These are phyloP conservation scores for Myiozetetes cayanensis DNA, from an alignment of 2,113 vertebrate genomes.

Conservation along the genomic window DNA sequence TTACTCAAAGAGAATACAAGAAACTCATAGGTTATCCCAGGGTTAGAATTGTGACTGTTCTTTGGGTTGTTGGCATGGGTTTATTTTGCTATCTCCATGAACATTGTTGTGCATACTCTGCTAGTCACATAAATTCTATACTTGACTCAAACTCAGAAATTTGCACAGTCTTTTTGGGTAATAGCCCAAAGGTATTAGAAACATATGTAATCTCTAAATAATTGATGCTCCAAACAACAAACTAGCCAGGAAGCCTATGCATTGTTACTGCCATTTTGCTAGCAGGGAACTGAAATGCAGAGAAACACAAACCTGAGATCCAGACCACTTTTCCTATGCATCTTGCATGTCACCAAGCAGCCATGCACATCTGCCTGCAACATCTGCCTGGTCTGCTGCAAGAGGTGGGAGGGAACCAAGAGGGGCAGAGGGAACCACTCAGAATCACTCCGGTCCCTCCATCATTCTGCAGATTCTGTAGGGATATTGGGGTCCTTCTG, in stretches of 20 bases:
- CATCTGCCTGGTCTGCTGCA: not conserved
- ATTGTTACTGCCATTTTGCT: not conserved
- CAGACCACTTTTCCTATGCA: not conserved
- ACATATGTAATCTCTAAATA: not conserved
- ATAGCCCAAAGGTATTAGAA: not conserved
- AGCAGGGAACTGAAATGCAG: not conserved
- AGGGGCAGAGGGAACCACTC: not conserved
- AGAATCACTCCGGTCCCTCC: not conserved
- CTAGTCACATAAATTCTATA: not conserved
- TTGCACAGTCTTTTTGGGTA: not conserved
- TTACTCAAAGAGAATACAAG: not conserved
- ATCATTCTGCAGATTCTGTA: not conserved
- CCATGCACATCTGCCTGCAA: not conserved
- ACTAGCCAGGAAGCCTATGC: not conserved
- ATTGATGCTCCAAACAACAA: not conserved
- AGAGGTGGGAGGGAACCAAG: not conserved
- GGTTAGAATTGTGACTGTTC: not conserved
- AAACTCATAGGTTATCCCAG: not conserved
- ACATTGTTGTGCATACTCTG: not conserved
- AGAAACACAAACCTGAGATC: not conserved
- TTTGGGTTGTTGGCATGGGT: not conserved
- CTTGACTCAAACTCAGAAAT: constrained; percentile 52
- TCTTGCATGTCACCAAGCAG: accelerated
- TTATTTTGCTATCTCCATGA: not conserved
- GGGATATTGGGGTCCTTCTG: not conserved